Conservation (phyloP, 2,797 vertebrate genomes). For the Coilia nasus region DNA sequence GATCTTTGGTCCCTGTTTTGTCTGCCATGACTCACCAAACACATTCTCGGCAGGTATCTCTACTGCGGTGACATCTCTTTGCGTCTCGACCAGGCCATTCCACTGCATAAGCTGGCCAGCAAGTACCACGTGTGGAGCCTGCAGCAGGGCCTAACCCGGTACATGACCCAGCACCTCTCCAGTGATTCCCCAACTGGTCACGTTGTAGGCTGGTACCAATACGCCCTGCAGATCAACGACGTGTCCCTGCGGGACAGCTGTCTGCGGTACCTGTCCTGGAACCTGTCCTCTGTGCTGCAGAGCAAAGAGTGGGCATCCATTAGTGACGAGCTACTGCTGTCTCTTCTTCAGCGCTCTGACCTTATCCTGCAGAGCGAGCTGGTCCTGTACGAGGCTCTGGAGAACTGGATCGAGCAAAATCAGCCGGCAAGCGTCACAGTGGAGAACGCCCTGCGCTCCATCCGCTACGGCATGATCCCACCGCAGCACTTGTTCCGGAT, state of each 20-base stretch:
- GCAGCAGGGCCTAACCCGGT: slow-evolving; percentile 88
- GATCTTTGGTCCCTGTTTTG: not conserved
- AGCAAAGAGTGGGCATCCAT: slow-evolving; percentile 88
- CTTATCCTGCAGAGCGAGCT: slow-evolving; percentile 92
- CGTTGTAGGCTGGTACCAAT: slow-evolving; percentile 94
- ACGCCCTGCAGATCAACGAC: slow-evolving; percentile 84
- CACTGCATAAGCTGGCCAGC: slow-evolving; percentile 90
- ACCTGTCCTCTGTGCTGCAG: slow-evolving; percentile 88
- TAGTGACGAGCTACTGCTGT: slow-evolving; percentile 86
- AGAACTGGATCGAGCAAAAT: slow-evolving; percentile 85
- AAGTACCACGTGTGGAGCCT: slow-evolving; percentile 87
- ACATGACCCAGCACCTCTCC: slow-evolving; percentile 90
- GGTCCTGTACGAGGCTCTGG: slow-evolving; percentile 89
- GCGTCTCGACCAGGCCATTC: slow-evolving; percentile 87
- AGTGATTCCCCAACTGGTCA: slow-evolving; percentile 88
- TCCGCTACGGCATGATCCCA: slow-evolving; percentile 93
- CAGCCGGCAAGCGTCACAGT: slow-evolving; percentile 76
- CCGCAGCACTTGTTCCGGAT: slow-evolving; percentile 91
- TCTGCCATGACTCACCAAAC: not conserved
- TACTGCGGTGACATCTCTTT: slow-evolving; percentile 91
- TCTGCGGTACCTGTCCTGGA: slow-evolving; percentile 96
- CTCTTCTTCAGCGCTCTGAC: slow-evolving; percentile 91
- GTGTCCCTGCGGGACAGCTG: slow-evolving; percentile 85
- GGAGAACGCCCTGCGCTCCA: slow-evolving; percentile 79
- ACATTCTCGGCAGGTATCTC: slow-evolving; percentile 81